Evolutionary conservation across 1,140 invertebrate genomes (phyloP), one percentile per base, ranked within the genome.

Genomic region (Orius insidiosus): DNA sequence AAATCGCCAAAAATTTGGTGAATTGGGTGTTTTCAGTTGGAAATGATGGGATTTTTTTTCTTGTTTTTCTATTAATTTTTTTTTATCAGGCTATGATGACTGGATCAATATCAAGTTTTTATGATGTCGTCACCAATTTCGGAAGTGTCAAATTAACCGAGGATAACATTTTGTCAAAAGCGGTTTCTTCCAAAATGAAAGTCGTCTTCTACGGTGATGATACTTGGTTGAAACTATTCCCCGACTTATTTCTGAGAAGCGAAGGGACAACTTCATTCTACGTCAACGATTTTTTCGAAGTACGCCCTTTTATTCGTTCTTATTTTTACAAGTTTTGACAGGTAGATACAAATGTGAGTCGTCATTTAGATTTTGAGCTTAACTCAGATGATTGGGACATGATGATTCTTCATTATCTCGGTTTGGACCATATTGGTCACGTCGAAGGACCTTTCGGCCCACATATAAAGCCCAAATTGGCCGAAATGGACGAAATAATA

Each of bases 381-480:
- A 55, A 66, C 10, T 64, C 62, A 19, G n/a, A n/a, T n/a, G 78
- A 87, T 53, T 98, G 93, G 84, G 78, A 89, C 58, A 64, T 95
- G 42, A 74, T 97, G 64, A 80, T 98, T 46, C 68, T 98, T 2
- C 94, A 98, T 69, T 98, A 97, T 61, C 66, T 98, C 37, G 94
- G 94, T 11, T 66, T 98, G 16, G 95, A 98, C 68, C 95, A 98
- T 61, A 96, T 98, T 58, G 95, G 95, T 2, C 94, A 98, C 67
- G 64, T 88, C 14, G 74, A 80, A 56, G 89, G 90, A 2, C 86
- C 88, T n/a, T 68, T 66, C 16, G 86, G 82, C 60, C 58, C 73
- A 4, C 73, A 86, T 45, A 74, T 98, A 7, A 62, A 66, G 37
- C 66, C 70, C 0, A 98, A 98, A 69, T 66, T 98, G 0, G 53